Percentiles rank a stretch among this genome's conserved stretches.
Conservation (phyloP, 2,113 vertebrate genomes). For the Meriones unguiculatus region DNA sequence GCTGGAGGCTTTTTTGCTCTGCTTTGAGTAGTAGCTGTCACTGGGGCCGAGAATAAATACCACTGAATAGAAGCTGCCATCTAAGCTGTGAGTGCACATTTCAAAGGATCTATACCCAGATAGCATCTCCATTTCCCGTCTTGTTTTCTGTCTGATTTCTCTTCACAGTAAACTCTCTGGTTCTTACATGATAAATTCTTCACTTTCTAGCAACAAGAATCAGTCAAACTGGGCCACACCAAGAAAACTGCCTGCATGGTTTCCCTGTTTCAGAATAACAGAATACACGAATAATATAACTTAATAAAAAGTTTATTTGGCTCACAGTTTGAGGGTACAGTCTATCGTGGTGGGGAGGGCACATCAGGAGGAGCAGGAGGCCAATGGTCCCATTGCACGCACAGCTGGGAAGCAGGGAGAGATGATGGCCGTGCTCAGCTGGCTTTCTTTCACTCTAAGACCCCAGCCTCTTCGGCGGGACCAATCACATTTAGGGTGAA, state of each 20-base stretch:
- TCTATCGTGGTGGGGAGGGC: too few species aligned
- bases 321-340: neutral
- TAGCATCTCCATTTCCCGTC: neutral
- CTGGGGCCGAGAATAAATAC: neutral
- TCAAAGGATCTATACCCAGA: neutral
- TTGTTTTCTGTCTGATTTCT: neutral
- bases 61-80: neutral
- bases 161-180: neutral
- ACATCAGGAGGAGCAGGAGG: neutral
- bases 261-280: neutral
- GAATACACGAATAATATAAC: neutral
- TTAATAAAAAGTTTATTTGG: neutral
- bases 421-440: neutral
- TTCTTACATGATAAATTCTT: neutral
- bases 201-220: neutral
- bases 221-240: neutral
- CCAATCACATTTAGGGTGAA: neutral
- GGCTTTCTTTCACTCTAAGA: neutral
- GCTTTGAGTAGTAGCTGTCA: neutral
- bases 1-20: neutral
- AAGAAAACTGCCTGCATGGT: neutral
- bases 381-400: neutral
- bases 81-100: neutral
- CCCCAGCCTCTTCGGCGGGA: too few species aligned
- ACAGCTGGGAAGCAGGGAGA: neutral